phyloP scores from a whole-genome alignment of 2,113 vertebrate genomes.

The Sapajus apella region DNA sequence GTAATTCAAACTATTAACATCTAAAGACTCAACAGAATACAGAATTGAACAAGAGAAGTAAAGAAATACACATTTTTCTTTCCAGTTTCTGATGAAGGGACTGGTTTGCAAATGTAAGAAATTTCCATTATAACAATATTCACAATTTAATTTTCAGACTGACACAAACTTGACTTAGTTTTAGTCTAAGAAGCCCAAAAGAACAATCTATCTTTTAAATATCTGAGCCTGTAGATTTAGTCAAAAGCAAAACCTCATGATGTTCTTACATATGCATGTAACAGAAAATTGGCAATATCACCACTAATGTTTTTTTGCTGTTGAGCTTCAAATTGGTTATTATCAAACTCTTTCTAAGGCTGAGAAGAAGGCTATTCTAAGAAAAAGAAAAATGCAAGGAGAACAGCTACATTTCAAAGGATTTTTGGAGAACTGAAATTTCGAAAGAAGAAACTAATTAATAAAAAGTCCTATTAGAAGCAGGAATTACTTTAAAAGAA shows the following conservation, averaged over 20 bases:
- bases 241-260: constrained; percentile 54
- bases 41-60: constrained; percentile 56
- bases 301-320: constrained; percentile 66
- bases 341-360: constrained; percentile 53
- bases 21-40: constrained; percentile 64
- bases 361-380: constrained; percentile 40
- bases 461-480: constrained; percentile 71
- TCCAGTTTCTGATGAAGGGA: constrained; percentile 12
- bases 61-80: background rate
- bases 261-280: constrained; percentile 55
- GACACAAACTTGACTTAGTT: constrained; percentile 66
- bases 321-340: constrained; percentile 68
- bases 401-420: constrained; percentile 67
- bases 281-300: constrained; percentile 62
- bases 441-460: constrained; percentile 76
- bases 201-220: constrained; percentile 69
- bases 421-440: constrained; percentile 52
- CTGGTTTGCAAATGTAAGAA: constrained; percentile 32
- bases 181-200: constrained; percentile 68
- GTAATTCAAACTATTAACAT: constrained; percentile 75
- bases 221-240: constrained; percentile 41
- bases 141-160: constrained; percentile 60
- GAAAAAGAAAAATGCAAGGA: constrained; percentile 40
- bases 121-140: constrained; percentile 54
- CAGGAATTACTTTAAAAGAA: constrained; percentile 58